These are phyloP conservation scores for Meta bourneti DNA, from an alignment of 2,888 invertebrate species.

Conservation along the genomic window DNA sequence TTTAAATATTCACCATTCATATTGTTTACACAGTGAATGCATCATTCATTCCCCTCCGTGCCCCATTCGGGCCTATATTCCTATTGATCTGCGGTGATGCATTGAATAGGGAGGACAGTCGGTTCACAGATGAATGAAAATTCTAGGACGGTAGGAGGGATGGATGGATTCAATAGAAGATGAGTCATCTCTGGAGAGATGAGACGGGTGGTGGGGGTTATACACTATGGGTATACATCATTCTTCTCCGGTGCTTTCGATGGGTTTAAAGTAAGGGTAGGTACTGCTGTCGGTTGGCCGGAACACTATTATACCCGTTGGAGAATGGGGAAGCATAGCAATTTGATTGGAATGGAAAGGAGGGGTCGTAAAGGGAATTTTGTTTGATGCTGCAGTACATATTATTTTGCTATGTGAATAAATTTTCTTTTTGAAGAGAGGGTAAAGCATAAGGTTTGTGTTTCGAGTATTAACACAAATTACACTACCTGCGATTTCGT, in stretches of 20 bases:
- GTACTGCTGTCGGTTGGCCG: slow-evolving; percentile 6
- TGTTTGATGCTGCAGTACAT: neutral
- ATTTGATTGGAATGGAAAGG: slow-evolving; percentile 49
- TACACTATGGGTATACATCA: slow-evolving; percentile 29
- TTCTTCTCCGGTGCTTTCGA: slow-evolving; percentile 18
- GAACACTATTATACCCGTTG: slow-evolving; percentile 58
- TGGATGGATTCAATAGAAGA: slow-evolving; percentile 61
- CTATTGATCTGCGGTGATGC: slow-evolving; percentile 69
- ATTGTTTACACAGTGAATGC: slow-evolving; percentile 71
- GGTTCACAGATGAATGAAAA: slow-evolving; percentile 64
- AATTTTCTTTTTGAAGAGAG: too few relatives aligned
- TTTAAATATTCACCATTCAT: slow-evolving; percentile 71
- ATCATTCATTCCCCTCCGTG: slow-evolving; percentile 35
- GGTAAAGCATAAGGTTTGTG: too few relatives aligned
- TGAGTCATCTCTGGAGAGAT: slow-evolving; percentile 61
- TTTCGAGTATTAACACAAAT: too few relatives aligned
- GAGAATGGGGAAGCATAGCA: slow-evolving; percentile 31
- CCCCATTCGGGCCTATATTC: slow-evolving; percentile 27
- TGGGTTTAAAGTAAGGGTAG: slow-evolving; percentile 38
- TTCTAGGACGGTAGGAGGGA: slow-evolving; percentile 14
- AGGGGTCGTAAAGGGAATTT: neutral
- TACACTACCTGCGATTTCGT: too few relatives aligned
- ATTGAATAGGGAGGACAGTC: slow-evolving; percentile 44
- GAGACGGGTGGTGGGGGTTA: slow-evolving; percentile 3
- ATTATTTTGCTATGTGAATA: too few relatives aligned